Base-by-base conservation (phyloP, 2,113 vertebrate genomes). In the Semnopithecus entellus region DNA sequence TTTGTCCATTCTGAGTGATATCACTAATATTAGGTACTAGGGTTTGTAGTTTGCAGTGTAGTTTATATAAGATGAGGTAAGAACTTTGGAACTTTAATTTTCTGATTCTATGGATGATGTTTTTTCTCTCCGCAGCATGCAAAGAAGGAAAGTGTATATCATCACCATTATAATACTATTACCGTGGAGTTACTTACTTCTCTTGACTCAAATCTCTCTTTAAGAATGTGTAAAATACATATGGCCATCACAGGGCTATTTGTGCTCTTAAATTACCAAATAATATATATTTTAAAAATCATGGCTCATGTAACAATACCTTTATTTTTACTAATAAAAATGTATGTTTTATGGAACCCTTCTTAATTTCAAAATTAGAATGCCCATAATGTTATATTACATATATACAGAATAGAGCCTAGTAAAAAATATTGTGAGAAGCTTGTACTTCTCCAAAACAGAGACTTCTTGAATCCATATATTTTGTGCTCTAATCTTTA, bases 251-350 rank as follows among this genome's bases (percentile, higher is more conserved):
- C 7, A 17, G 14, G 18, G 12, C 11, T 88, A 35, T 23, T 30
- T 1, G 82, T 88, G 38, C 20, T 57, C 38, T 23, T 55, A 86
- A 45, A 80, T 70, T 43, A 38, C 25, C 20, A 89, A 64, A 79
- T 48, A 45, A 38, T 30, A 16, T 40, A 32, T 78, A 17, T 78
- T 32, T 32, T 0, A 52, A 11, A 66, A n/a, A 66, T 52, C 12
- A 64, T 78, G 57, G 32, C 16, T 85, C 45, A 43, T 48, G 30
- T 27, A 59, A 48, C 2, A 86, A 38, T 68, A 66, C 1, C 1
- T 93, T 88, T 78, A 61, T 7, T 5, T 91, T 93, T 91, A 38
- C 20, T 85, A 72, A 17, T 66, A 79, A n/a, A 52, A 92, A 10
- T 90, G 7, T 30, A 18, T 85, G 9, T 57, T 90, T 85, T 90